A percentile compares a stretch with the other conserved stretches of the same genome.
Evolutionary conservation across 1,140 invertebrate genomes (phyloP).

Genomic region (Parasteatoda tepidariorum): DNA sequence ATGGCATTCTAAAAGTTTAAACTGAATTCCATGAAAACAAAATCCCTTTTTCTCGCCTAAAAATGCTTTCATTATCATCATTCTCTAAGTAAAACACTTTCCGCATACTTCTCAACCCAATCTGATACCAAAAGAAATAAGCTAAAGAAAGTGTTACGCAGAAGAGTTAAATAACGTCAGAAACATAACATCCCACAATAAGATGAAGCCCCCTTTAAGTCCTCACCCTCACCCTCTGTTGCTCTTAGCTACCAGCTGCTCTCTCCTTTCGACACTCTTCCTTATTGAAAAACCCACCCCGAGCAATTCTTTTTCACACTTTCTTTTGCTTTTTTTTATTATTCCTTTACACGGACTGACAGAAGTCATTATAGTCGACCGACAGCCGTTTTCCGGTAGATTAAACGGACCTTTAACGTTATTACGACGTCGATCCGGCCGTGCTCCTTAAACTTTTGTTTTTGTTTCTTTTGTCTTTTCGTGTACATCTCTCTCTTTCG

Average conservation of each 20-base stretch:
- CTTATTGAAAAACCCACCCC: constrained; percentile 37
- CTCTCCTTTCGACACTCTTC: constrained; percentile 8
- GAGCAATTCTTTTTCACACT: background rate
- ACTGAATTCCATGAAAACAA: too few relatives aligned
- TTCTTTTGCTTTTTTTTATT: background rate
- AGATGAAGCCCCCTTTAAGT: background rate
- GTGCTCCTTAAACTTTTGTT: background rate
- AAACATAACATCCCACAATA: constrained; percentile 12
- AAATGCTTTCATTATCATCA: too few relatives aligned
- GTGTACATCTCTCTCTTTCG: background rate
- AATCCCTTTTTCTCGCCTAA: too few relatives aligned
- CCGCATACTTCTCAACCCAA: too few relatives aligned
- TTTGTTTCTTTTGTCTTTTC: background rate
- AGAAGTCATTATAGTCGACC: constrained; percentile 46
- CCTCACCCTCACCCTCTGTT: constrained; percentile 12
- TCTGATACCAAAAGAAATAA: too few relatives aligned
- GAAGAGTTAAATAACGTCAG: background rate
- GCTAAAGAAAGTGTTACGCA: too few relatives aligned
- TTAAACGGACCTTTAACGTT: constrained; percentile 55
- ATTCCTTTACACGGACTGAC: constrained; percentile 44
- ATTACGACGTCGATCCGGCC: constrained; percentile 30
- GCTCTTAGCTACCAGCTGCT: constrained; percentile 3
- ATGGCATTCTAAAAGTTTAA: too few relatives aligned
- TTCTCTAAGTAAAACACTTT: too few relatives aligned
- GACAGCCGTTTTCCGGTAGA: constrained; percentile 56